A percentile compares a stretch with the other conserved stretches of the same genome.
Conservation (phyloP, 2,113 vertebrate genomes). For the Ariopsis seemanni region DNA sequence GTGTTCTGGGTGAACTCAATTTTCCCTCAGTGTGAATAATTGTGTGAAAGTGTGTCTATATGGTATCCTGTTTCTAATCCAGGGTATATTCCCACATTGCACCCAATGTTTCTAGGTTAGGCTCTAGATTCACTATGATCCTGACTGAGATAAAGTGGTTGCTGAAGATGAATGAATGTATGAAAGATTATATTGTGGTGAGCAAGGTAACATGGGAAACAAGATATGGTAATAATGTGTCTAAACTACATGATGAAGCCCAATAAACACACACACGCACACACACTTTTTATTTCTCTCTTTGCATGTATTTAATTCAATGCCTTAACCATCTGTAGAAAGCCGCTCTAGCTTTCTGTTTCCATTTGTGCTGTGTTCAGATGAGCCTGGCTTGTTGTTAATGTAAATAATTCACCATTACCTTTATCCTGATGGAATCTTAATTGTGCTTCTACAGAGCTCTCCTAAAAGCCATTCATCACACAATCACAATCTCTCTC, state of each 20-base stretch:
- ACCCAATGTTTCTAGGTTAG: neutral
- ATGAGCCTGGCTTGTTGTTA: conserved; percentile 64
- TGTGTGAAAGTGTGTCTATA: neutral
- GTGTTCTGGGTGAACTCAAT: neutral
- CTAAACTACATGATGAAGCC: conserved; percentile 15
- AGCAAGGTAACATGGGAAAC: conserved; percentile 15
- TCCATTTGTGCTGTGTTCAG: conserved; percentile 63
- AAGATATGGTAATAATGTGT: conserved; percentile 28
- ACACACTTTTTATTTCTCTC: conserved; percentile 15
- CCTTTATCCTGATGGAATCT: conserved; percentile 82
- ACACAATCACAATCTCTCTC: conserved; percentile 55
- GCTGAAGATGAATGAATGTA: neutral
- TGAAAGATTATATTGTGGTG: neutral
- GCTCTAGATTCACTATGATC: neutral
- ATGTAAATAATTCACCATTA: conserved; percentile 80
- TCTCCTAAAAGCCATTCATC: conserved; percentile 68
- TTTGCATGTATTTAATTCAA: conserved; percentile 59
- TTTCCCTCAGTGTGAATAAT: neutral
- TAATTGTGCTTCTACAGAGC: conserved; percentile 73
- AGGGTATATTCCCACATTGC: neutral
- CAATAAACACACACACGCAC: conserved; percentile 10
- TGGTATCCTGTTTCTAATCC: neutral
- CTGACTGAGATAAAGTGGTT: neutral
- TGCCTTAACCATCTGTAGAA: conserved; percentile 49
- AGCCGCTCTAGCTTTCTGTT: conserved; percentile 38